Percentiles rank a stretch among this genome's conserved stretches.
Conservation (phyloP, 2,888 invertebrate species). For the Cheilosia grossa region DNA sequence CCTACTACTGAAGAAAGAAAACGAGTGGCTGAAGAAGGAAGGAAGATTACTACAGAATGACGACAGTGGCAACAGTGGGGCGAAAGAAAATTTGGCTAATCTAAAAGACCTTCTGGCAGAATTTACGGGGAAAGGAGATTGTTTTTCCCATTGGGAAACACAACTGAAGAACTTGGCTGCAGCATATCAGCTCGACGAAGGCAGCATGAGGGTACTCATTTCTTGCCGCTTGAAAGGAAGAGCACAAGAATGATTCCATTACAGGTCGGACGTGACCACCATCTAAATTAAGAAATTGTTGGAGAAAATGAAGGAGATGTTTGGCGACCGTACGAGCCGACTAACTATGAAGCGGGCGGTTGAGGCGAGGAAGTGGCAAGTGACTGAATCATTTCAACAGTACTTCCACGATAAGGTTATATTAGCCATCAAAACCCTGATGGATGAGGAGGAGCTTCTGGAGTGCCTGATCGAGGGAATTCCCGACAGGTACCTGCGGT, state of each 20-base stretch:
- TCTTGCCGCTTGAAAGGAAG: background rate
- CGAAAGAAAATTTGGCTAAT: too few relatives aligned
- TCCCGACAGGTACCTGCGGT: conserved; percentile 11
- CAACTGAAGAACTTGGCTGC: too few relatives aligned
- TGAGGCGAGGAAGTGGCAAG: conserved; percentile 56
- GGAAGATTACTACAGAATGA: too few relatives aligned
- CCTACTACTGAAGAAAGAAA: conserved; percentile 11
- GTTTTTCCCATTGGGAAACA: too few relatives aligned
- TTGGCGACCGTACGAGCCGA: background rate
- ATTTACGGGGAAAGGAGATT: too few relatives aligned
- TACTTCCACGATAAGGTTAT: conserved; percentile 71
- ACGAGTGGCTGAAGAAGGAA: background rate
- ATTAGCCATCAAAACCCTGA: conserved; percentile 56
- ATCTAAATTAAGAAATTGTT: too few relatives aligned
- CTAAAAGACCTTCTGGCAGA: too few relatives aligned
- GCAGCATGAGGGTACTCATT: too few relatives aligned
- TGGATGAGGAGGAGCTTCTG: conserved; percentile 76
- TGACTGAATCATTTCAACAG: conserved; percentile 58
- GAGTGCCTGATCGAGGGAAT: conserved; percentile 71
- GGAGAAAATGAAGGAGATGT: too few relatives aligned
- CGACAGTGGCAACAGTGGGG: too few relatives aligned
- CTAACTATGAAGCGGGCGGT: background rate
- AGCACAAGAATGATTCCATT: background rate
- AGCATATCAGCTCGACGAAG: too few relatives aligned
- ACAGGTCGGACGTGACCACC: too few relatives aligned